Evolutionary conservation across 2,797 vertebrate genomes (phyloP).

Genomic region (Thripadectes ignobilis): DNA sequence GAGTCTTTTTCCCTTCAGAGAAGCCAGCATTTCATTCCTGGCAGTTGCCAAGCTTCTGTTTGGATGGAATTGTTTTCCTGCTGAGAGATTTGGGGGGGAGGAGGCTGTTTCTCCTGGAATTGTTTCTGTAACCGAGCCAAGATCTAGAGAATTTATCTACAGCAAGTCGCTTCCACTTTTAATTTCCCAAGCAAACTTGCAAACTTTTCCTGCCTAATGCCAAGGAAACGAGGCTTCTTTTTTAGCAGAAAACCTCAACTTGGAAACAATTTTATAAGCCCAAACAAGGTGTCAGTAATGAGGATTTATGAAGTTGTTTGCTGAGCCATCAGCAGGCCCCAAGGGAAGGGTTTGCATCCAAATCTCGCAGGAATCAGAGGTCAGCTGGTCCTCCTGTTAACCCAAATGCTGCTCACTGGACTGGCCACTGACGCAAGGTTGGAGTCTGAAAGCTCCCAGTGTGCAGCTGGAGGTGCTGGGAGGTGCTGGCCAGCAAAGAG

Average conservation of each 20-base stretch:
- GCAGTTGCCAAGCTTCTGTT: not conserved
- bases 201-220: not conserved
- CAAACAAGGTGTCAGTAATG: not conserved
- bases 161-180: not conserved
- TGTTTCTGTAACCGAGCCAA: not conserved
- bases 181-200: not conserved
- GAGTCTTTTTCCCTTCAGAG: not conserved
- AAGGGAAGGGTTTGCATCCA: not conserved
- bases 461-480: not conserved
- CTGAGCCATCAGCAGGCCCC: not conserved
- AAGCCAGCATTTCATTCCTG: constrained; percentile 21
- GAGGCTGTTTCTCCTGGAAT: not conserved
- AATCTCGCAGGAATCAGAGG: not conserved
- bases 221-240: not conserved
- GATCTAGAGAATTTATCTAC: not conserved
- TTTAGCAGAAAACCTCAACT: not conserved
- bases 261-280: not conserved
- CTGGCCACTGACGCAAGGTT: not conserved
- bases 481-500: rapidly evolving
- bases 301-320: not conserved
- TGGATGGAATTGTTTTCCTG: not conserved
- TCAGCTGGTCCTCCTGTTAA: not conserved
- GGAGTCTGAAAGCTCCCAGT: not conserved
- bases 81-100: not conserved
- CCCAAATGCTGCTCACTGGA: not conserved